Base-by-base conservation (phyloP, 2,113 vertebrate genomes). In the Prochilodus magdalenae region DNA sequence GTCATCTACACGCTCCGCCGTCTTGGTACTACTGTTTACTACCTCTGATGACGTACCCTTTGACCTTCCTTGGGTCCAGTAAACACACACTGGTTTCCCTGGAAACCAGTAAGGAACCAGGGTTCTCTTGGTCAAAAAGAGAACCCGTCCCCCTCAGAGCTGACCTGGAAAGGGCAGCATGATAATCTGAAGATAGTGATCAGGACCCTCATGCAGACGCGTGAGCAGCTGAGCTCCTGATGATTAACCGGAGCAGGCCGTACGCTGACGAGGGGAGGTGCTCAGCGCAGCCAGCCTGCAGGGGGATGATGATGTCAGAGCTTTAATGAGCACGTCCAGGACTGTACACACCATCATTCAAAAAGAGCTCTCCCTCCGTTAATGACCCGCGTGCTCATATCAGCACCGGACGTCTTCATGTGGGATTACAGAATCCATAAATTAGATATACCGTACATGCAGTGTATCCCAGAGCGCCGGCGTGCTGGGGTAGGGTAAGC, bases 341-440 rank as follows among this genome's bases (percentile, higher is more conserved):
- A 67, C 59, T 83, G 70, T 73, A 55, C 29, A 36, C 24, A 74
- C 53, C 33, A 51, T 83, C 60, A 30, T 67, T 60, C 51, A 73
- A 59, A 66, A 20, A 14, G n/a, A 73, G 47, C 59, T 12, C 60
- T 44, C 12, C 60, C 47, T 24, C 73, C 33, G 60, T 81, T 75
- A 81, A 81, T 81, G 62, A 44, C 30, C 60, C 66, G 26, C 79
- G 65, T 81, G 36, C 59, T 75, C 16, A 55, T 73, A 75, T 72
- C 70, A 65, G 60, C 62, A 51, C n/a, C 30, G 49, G 60, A 47
- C 7, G 67, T 73, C 66, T 79, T 66, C 44, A 40, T 49, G 71
- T 71, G 76, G 36, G 77, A 73, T 78, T 73, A 79, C 29, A n/a
- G 72, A 83, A 73, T 57, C 60, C 75, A 67, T 79, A 79, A 79